A percentile compares a stretch with the other conserved stretches of the same genome.
Evolutionary conservation across 2,888 invertebrate species (phyloP).

Genomic region (Allolobophora icterica): DNA sequence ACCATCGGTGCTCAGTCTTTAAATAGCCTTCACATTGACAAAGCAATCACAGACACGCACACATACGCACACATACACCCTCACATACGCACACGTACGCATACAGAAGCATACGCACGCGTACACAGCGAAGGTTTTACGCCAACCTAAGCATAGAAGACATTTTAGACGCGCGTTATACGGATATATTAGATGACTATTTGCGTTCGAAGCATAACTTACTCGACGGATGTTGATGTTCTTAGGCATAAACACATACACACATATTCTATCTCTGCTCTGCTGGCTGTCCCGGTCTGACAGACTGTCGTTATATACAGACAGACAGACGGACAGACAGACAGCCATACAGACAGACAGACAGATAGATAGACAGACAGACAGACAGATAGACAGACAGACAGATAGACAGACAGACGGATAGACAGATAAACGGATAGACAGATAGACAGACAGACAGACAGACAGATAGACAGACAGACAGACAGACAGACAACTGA

Average conservation of each 20-base stretch:
- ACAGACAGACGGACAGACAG: background rate
- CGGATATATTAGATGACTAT: background rate
- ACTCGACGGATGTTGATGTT: constrained; percentile 17
- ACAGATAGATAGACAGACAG: background rate
- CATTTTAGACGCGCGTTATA: background rate
- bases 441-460: background rate
- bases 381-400: background rate
- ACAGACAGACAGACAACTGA: background rate
- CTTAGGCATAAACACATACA: background rate
- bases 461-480: background rate
- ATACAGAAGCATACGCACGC: background rate
- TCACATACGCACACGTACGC: background rate
- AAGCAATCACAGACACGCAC: background rate
- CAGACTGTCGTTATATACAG: background rate
- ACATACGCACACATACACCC: background rate
- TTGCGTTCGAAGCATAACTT: background rate
- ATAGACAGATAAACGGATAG: background rate
- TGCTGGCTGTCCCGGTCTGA: background rate
- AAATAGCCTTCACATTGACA: background rate
- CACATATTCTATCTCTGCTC: background rate
- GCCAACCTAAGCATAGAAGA: background rate
- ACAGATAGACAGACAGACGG: background rate
- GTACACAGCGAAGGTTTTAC: background rate
- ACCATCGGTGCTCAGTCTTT: background rate
- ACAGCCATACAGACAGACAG: background rate